Percentiles rank a stretch among this genome's conserved stretches.
Evolutionary conservation across 2,888 invertebrate genomes (phyloP).

Genomic region (Nomada ferruginata): DNA sequence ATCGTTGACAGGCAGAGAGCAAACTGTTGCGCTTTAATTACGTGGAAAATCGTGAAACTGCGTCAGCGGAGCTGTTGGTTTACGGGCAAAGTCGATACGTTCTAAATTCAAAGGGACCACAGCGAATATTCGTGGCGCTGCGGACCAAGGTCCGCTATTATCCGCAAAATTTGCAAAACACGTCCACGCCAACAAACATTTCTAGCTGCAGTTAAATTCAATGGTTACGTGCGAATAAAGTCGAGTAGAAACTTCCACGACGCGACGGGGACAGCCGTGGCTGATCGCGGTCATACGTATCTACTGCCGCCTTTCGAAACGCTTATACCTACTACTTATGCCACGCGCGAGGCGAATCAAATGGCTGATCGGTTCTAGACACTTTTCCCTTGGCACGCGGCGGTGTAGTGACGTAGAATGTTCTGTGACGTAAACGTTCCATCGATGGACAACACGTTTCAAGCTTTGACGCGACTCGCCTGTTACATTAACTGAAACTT

Average conservation of each 20-base stretch:
- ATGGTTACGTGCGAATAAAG: no score
- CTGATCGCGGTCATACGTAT: slow-evolving; percentile 13
- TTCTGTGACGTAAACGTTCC: slow-evolving; percentile 8
- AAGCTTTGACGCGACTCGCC: no score
- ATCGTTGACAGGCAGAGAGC: background rate
- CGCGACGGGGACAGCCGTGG: background rate
- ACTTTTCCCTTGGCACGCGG: slow-evolving; percentile 35
- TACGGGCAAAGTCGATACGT: background rate
- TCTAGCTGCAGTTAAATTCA: no score
- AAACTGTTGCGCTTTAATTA: background rate
- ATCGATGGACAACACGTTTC: background rate
- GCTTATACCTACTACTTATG: slow-evolving; percentile 10
- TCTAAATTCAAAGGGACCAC: background rate
- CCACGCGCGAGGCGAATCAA: slow-evolving; percentile 20
- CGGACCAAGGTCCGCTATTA: no score
- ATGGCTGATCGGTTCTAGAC: slow-evolving; percentile 37
- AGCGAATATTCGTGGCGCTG: no score
- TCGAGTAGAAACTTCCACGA: background rate
- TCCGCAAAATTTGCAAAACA: no score
- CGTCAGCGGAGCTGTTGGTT: no score
- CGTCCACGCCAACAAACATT: no score
- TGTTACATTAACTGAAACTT: no score
- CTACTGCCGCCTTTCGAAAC: background rate
- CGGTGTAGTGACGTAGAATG: background rate
- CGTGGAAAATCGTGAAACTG: no score